phyloP scores from a whole-genome alignment of 2,797 vertebrate species.

The Clarias pachynema region DNA sequence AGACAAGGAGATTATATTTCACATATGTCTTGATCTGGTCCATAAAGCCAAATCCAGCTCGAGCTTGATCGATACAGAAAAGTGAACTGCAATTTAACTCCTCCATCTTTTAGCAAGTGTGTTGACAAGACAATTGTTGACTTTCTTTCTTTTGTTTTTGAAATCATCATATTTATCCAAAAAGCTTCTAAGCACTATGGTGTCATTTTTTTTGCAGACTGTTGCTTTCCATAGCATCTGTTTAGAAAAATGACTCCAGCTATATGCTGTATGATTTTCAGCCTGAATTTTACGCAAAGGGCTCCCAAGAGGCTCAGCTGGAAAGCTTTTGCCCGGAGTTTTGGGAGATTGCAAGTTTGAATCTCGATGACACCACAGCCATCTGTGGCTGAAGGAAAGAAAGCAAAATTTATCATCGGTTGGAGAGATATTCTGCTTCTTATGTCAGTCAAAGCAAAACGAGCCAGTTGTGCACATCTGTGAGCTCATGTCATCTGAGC shows the following conservation, averaged over 20 bases:
- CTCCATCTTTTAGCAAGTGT: slow-evolving; percentile 17
- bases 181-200: background rate
- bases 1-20: slow-evolving; percentile 23
- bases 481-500: background rate
- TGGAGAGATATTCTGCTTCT: background rate
- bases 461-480: background rate
- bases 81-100: slow-evolving; percentile 31
- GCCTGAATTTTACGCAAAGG: background rate
- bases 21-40: slow-evolving; percentile 31
- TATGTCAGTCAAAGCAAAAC: background rate
- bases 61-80: slow-evolving; percentile 43
- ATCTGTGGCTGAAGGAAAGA: background rate
- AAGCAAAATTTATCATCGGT: background rate
- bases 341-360: background rate
- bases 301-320: background rate
- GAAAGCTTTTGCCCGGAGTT: background rate
- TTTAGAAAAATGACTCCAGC: background rate
- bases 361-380: background rate
- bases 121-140: slow-evolving; percentile 8
- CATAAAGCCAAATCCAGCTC: slow-evolving; percentile 51
- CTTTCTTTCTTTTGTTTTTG: background rate
- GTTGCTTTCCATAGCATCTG: background rate
- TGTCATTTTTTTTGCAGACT: background rate
- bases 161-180: slow-evolving; percentile 14
- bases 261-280: background rate